phyloP scores from a whole-genome alignment of 2,797 vertebrate genomes.

The Eptatretus atami region DNA sequence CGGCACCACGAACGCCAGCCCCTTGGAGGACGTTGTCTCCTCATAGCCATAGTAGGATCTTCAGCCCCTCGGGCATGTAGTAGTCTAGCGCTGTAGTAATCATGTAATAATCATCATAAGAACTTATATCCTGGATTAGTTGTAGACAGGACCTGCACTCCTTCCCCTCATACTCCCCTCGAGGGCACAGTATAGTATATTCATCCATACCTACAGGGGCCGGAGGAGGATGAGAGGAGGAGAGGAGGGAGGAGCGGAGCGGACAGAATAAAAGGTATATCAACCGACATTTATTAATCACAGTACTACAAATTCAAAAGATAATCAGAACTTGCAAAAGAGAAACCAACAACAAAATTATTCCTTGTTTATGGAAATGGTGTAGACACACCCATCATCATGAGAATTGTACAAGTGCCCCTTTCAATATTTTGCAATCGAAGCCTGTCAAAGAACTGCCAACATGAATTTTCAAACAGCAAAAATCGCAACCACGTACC shows the following conservation, averaged over 20 bases:
- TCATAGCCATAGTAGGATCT: constrained; percentile 90
- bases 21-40: constrained; percentile 51
- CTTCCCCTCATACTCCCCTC: constrained; percentile 63
- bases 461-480: too few species aligned
- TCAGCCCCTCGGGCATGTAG: constrained; percentile 82
- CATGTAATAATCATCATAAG: constrained; percentile 90
- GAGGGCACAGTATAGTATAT: constrained; percentile 84
- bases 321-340: too few species aligned
- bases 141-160: constrained; percentile 53
- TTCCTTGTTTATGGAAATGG: too few species aligned
- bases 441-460: too few species aligned
- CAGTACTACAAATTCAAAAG: too few species aligned
- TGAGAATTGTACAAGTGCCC: too few species aligned
- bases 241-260: background rate
- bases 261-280: background rate
- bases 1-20: constrained; percentile 14
- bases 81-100: constrained; percentile 46
- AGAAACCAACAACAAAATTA: too few species aligned
- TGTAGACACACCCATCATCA: too few species aligned
- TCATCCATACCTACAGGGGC: constrained; percentile 46
- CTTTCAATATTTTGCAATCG: too few species aligned
- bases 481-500: too few species aligned
- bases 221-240: constrained; percentile 10
- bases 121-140: constrained; percentile 51
- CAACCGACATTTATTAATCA: background rate